phyloP scores from a whole-genome alignment of 2,888 invertebrate species.

The Dynastes maya region DNA sequence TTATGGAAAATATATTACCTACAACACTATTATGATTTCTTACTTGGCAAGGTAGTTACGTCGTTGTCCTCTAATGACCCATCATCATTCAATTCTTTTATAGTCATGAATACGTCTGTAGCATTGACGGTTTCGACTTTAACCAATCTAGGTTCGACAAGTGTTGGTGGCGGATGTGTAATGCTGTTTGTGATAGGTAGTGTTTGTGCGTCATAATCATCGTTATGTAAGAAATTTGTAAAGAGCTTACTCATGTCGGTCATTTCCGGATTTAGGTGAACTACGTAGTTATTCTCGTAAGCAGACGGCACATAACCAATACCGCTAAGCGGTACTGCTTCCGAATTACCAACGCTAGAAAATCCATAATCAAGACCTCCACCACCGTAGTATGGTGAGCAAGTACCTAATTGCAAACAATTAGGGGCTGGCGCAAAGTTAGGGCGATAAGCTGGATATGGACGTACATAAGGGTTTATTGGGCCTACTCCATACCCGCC shows the following conservation, averaged over 20 bases:
- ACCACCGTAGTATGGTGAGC: conserved; percentile 34
- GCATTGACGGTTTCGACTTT: conserved; percentile 44
- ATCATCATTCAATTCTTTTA: conserved; percentile 43
- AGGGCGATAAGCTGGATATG: conserved; percentile 56
- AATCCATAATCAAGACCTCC: background rate
- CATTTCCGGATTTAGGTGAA: conserved; percentile 20
- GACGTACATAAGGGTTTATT: conserved; percentile 54
- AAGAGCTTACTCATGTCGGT: conserved; percentile 35
- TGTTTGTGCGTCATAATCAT: conserved; percentile 46
- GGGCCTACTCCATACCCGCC: conserved; percentile 60
- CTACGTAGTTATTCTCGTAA: conserved; percentile 47
- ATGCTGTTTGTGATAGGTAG: conserved; percentile 48
- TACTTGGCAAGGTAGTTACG: conserved; percentile 28
- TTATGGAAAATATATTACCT: no score
- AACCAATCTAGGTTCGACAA: conserved; percentile 39
- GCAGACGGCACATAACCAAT: conserved; percentile 49
- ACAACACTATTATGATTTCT: conserved; percentile 14
- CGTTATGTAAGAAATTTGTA: conserved; percentile 39
- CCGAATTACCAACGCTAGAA: background rate
- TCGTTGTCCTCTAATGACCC: conserved; percentile 26
- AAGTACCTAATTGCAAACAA: conserved; percentile 57
- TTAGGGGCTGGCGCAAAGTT: conserved; percentile 59
- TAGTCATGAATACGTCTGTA: conserved; percentile 43
- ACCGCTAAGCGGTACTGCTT: conserved; percentile 32
- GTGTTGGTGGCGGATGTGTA: conserved; percentile 41